phyloP scores from a whole-genome alignment of 2,113 vertebrate species.

The Platanista minor region DNA sequence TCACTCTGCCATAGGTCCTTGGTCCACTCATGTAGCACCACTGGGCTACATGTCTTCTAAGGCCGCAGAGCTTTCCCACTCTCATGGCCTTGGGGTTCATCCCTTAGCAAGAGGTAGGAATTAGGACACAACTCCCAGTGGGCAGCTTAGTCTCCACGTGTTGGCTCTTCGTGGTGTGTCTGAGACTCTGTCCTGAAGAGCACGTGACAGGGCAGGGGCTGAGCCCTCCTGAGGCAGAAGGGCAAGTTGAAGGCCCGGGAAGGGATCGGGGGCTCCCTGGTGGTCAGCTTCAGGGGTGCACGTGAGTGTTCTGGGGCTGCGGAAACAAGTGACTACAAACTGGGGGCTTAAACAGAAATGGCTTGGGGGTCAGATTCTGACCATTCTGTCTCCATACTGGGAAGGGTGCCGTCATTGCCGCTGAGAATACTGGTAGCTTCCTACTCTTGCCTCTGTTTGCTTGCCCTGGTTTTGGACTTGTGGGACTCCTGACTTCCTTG shows the following conservation, averaged over 20 bases:
- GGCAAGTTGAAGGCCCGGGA: not conserved
- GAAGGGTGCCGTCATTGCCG: not conserved
- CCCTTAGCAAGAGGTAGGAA: not conserved
- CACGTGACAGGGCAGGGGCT: rapidly evolving
- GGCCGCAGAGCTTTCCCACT: not conserved
- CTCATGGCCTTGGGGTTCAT: not conserved
- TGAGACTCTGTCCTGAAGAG: not conserved
- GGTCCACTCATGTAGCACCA: not conserved
- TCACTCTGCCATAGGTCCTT: not conserved
- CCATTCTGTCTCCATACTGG: not conserved
- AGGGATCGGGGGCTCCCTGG: not conserved
- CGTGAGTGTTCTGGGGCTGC: not conserved
- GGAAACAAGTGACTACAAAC: rapidly evolving
- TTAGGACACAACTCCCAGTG: not conserved
- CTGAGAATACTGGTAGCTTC: not conserved
- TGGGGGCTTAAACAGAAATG: not conserved
- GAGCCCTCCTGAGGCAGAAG: not conserved
- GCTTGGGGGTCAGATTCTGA: not conserved
- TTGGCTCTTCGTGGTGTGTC: not conserved
- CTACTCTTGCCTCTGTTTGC: not conserved
- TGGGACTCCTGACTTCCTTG: not conserved
- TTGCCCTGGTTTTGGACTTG: not conserved
- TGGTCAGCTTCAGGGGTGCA: not conserved
- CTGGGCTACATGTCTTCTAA: not conserved
- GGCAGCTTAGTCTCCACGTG: too few relatives aligned